Conservation (phyloP, 2,113 vertebrate species). For the Xiphophorus couchianus region DNA sequence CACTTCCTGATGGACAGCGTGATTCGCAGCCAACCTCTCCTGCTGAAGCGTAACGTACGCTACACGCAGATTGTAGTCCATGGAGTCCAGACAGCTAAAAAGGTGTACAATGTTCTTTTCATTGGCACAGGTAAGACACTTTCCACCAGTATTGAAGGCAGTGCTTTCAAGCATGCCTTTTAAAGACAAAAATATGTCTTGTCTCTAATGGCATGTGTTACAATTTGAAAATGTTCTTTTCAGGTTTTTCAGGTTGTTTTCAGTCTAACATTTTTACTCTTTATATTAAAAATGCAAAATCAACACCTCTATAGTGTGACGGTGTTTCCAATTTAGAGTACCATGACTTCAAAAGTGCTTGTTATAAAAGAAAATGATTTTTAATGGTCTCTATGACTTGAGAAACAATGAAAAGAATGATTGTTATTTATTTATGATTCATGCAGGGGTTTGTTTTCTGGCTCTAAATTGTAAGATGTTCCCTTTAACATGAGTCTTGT, state of each 20-base stretch:
- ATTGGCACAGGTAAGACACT: conserved; percentile 86
- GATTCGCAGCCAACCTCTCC: conserved; percentile 86
- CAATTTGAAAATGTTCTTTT: background rate
- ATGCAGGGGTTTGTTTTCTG: background rate
- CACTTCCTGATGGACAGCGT: conserved; percentile 95
- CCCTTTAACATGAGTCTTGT: background rate
- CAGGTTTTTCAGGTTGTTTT: background rate
- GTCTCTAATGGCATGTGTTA: background rate
- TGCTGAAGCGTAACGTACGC: conserved; percentile 85
- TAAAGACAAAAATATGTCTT: background rate
- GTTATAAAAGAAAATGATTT: too few species aligned
- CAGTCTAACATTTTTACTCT: background rate
- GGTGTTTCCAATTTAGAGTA: background rate
- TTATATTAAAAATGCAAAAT: background rate
- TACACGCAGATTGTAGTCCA: conserved; percentile 91
- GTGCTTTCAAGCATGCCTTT: too few species aligned
- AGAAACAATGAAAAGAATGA: background rate
- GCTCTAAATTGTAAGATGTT: background rate
- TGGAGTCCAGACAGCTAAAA: conserved; percentile 67
- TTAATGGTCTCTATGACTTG: too few species aligned
- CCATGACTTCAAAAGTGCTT: background rate
- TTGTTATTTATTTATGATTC: background rate
- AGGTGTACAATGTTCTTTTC: conserved; percentile 88
- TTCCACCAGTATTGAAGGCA: too few species aligned
- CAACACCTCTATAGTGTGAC: background rate